phyloP scores from a whole-genome alignment of 2,113 vertebrate genomes.

The Lamprotornis superbus region DNA sequence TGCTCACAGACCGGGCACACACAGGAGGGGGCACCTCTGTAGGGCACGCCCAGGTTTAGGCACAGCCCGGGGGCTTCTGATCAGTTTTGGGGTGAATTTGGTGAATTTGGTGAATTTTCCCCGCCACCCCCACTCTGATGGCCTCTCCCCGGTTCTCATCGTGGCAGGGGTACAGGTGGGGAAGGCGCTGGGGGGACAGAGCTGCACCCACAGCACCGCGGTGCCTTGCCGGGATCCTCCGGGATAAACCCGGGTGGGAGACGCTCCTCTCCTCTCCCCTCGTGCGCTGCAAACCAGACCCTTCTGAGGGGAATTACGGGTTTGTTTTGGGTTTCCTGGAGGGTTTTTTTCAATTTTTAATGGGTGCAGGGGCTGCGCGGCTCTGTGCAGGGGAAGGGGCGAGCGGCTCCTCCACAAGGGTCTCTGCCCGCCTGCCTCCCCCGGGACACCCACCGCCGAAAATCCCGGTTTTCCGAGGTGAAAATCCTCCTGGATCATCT shows the following conservation, averaged over 20 bases:
- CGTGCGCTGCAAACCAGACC: background rate
- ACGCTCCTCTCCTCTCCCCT: background rate
- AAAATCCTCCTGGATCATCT: background rate
- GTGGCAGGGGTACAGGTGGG: background rate
- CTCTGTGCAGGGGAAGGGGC: background rate
- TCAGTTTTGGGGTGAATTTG: background rate
- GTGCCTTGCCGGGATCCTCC: background rate
- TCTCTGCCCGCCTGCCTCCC: background rate
- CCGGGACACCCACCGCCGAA: background rate
- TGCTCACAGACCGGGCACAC: background rate
- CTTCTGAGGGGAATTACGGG: background rate
- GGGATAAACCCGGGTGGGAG: background rate
- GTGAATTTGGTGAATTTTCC: background rate
- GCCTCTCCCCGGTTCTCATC: background rate
- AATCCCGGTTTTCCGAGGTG: background rate
- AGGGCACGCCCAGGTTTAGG: accelerated
- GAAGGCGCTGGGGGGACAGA: background rate
- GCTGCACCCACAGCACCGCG: background rate
- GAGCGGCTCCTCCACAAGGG: no score
- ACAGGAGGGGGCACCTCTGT: accelerated
- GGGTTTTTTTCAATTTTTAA: accelerated
- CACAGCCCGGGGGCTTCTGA: background rate
- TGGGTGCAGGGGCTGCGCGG: background rate
- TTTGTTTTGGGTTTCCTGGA: background rate
- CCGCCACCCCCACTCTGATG: accelerated